Conservation (phyloP, 1,140 invertebrate species). For the Hesperophylax magnus region DNA sequence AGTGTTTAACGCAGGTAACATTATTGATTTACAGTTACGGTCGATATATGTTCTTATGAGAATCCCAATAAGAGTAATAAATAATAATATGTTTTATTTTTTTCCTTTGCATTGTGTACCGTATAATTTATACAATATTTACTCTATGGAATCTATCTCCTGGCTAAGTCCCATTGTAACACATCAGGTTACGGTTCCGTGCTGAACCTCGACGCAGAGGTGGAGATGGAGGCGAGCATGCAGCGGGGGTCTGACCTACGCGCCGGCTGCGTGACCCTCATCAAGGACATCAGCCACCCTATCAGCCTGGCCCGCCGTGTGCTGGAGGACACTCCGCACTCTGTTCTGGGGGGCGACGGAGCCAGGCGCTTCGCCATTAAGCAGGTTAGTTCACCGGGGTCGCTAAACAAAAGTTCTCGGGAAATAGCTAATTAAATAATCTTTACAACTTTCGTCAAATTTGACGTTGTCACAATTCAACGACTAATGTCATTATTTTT, state of each 20-base stretch:
- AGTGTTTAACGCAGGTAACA: slow-evolving; percentile 78
- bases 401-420: not conserved
- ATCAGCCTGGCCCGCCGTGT: slow-evolving; percentile 81
- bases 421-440: not conserved
- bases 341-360: slow-evolving; percentile 79
- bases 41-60: no score
- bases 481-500: no score
- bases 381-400: slow-evolving; percentile 25
- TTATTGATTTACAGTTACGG: not conserved
- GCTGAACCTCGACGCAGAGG: slow-evolving; percentile 72
- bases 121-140: no score
- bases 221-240: slow-evolving; percentile 88
- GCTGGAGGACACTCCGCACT: slow-evolving; percentile 83
- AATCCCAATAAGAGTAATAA: no score
- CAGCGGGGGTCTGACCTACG: slow-evolving; percentile 78
- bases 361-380: slow-evolving; percentile 79
- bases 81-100: no score
- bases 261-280: slow-evolving; percentile 74
- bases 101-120: no score
- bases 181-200: slow-evolving; percentile 70
- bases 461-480: no score
- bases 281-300: slow-evolving; percentile 81
- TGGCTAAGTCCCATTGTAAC: no score
- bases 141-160: no score
- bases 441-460: not conserved